A percentile compares a stretch with the other conserved stretches of the same genome.
These are phyloP conservation scores for Lottia gigantea DNA, from an alignment of 2,888 invertebrate species.

Conservation along the genomic window DNA sequence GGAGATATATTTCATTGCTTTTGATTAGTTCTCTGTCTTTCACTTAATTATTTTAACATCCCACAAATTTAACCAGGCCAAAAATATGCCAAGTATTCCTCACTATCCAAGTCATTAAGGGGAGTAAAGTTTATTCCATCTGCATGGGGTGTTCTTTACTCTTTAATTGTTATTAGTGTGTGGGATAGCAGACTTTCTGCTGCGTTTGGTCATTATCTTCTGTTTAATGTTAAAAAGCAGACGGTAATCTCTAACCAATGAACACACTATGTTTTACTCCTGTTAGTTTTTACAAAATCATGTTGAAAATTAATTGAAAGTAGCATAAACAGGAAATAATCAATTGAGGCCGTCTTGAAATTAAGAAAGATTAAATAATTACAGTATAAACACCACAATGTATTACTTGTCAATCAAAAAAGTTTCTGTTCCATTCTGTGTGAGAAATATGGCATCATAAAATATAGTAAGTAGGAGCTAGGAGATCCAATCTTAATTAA, in stretches of 20 bases:
- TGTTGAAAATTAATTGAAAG: slow-evolving; percentile 8
- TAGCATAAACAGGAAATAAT: slow-evolving; percentile 11
- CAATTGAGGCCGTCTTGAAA: slow-evolving; percentile 4
- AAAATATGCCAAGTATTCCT: slow-evolving; percentile 22
- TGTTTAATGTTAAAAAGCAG: slow-evolving; percentile 11
- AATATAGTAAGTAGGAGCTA: slow-evolving; percentile 3
- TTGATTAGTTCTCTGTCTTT: slow-evolving; percentile 2
- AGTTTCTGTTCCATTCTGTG: slow-evolving; percentile 7
- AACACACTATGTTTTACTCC: not conserved
- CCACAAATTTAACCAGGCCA: slow-evolving; percentile 14
- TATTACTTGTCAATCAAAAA: slow-evolving; percentile 6
- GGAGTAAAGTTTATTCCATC: slow-evolving; percentile 21
- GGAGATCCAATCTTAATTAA: slow-evolving; percentile 9
- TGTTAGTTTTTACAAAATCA: slow-evolving; percentile 3
- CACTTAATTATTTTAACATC: not conserved
- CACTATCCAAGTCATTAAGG: slow-evolving; percentile 19
- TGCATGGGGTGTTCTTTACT: slow-evolving; percentile 16
- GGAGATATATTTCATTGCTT: slow-evolving; percentile 9
- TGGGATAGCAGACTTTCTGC: slow-evolving; percentile 13
- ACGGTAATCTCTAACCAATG: slow-evolving; percentile 3
- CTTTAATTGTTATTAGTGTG: slow-evolving; percentile 25
- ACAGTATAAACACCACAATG: slow-evolving; percentile 8
- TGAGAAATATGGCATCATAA: slow-evolving; percentile 3
- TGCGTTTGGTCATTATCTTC: slow-evolving; percentile 10
- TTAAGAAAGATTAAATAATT: slow-evolving; percentile 11